A percentile compares a stretch with the other conserved stretches of the same genome.
These are phyloP conservation scores for Microtus oregoni DNA, from an alignment of 2,113 vertebrate genomes.

Conservation along the genomic window DNA sequence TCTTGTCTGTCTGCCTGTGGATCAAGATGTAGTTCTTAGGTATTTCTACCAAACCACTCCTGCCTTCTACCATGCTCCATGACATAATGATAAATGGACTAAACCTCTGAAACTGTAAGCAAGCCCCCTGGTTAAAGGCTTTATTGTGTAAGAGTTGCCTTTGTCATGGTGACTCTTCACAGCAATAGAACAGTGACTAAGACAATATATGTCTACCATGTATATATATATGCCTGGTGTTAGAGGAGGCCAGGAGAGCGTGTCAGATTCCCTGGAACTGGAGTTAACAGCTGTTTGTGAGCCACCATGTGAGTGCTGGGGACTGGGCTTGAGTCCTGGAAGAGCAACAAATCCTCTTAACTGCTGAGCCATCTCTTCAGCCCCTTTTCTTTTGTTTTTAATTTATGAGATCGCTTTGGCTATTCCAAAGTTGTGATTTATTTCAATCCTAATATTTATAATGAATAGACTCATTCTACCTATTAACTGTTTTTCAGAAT, in stretches of 20 bases:
- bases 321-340: not conserved
- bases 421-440: not conserved
- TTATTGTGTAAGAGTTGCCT: not conserved
- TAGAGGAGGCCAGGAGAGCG: not conserved
- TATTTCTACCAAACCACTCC: not conserved
- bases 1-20: not conserved
- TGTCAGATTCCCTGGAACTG: not conserved
- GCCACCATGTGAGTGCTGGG: not conserved
- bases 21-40: not conserved
- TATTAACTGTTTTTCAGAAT: not conserved
- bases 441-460: not conserved
- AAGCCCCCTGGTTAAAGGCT: not conserved
- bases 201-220: not conserved
- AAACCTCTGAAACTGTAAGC: not conserved
- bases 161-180: not conserved
- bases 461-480: not conserved
- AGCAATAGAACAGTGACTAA: not conserved
- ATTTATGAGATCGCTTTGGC: not conserved
- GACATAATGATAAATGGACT: not conserved
- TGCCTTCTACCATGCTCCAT: not conserved
- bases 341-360: not conserved
- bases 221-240: not conserved
- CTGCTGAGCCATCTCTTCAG: not conserved
- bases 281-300: not conserved
- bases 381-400: not conserved